phyloP scores from a whole-genome alignment of 1,140 invertebrate species.

The Dryas iulia region DNA sequence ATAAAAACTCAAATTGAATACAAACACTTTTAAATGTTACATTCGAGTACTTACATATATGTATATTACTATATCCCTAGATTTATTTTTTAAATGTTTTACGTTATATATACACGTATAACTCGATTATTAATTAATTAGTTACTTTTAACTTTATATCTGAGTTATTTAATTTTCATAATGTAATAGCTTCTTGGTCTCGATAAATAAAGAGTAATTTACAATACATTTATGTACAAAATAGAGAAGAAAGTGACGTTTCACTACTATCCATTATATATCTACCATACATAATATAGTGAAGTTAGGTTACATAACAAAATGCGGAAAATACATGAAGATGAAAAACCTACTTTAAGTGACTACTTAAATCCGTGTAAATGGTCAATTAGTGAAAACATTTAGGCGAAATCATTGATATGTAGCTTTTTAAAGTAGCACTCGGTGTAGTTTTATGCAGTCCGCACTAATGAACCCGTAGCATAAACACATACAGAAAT shows the following conservation, averaged over 20 bases:
- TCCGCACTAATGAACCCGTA: constrained; percentile 19
- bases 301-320: too few relatives aligned
- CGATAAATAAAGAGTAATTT: too few relatives aligned
- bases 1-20: neutral
- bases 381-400: constrained; percentile 22
- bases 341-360: neutral
- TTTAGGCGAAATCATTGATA: constrained; percentile 5
- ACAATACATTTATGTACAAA: neutral
- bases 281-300: neutral
- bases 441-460: constrained; percentile 14
- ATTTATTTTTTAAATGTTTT: too few relatives aligned
- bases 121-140: too few relatives aligned
- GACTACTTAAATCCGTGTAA: neutral
- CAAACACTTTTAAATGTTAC: neutral
- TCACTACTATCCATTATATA: neutral
- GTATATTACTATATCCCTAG: too few relatives aligned
- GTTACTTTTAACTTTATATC: neutral
- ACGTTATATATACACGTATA: too few relatives aligned
- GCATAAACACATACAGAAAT: constrained; percentile 2
- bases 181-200: too few relatives aligned
- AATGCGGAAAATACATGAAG: neutral
- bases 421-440: constrained; percentile 5
- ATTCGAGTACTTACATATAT: too few relatives aligned
- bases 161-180: neutral
- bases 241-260: neutral